Evolutionary conservation across 2,888 invertebrate genomes (phyloP).

Genomic region (Incurvaria masculella): DNA sequence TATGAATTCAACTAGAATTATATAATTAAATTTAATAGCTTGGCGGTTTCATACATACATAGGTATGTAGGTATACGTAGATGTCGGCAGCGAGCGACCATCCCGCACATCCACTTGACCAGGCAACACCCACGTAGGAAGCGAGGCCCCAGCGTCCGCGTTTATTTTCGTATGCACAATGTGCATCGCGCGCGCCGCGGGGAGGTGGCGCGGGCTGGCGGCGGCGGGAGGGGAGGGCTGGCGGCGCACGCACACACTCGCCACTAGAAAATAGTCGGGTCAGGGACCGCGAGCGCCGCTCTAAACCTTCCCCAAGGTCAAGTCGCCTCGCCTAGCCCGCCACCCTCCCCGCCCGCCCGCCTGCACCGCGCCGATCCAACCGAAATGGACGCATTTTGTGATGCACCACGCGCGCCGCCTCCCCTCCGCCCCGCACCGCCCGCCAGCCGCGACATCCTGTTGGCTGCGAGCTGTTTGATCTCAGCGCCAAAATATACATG

Average conservation of each 20-base stretch:
- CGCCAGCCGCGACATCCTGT: not conserved
- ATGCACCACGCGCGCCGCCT: not conserved
- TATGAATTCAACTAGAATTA: no score
- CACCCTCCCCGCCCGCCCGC: not conserved
- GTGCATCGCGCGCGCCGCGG: constrained; percentile 18
- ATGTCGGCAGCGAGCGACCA: no score
- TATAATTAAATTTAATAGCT: no score
- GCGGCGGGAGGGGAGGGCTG: constrained; percentile 10
- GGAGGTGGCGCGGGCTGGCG: not conserved
- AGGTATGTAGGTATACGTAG: no score
- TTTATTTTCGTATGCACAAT: constrained; percentile 57
- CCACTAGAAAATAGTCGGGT: constrained; percentile 57
- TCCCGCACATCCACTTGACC: not conserved
- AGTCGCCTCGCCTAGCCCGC: constrained; percentile 37
- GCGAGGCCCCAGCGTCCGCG: not conserved
- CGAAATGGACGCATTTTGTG: not conserved
- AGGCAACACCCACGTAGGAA: not conserved
- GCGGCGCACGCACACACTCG: constrained; percentile 45
- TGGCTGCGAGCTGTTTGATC: no score
- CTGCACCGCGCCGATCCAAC: constrained; percentile 22
- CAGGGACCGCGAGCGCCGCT: constrained; percentile 51
- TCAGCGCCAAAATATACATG: no score
- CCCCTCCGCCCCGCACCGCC: no score
- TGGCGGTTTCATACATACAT: no score
- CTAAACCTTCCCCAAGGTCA: constrained; percentile 56